These are phyloP conservation scores for Seira ritae DNA, from an alignment of 2,888 invertebrate genomes.

Conservation along the genomic window DNA sequence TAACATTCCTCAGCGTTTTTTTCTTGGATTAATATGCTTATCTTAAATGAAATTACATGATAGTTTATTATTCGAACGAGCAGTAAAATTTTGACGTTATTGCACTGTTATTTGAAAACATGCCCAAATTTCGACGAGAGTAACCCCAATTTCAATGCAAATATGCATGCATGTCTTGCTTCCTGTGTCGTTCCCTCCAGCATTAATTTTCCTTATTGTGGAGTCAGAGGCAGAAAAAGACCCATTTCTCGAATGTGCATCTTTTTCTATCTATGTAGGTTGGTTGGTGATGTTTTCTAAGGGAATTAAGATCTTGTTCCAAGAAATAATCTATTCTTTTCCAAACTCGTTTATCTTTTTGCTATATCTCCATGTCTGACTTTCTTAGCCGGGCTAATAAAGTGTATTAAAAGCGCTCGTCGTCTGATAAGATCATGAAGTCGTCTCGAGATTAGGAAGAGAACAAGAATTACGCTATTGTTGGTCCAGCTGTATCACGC, in stretches of 20 bases:
- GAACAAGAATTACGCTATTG: conserved; percentile 41
- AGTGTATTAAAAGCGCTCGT: conserved; percentile 41
- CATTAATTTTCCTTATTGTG: too few species aligned
- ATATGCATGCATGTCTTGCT: not conserved
- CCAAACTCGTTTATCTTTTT: conserved; percentile 30
- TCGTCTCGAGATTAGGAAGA: conserved; percentile 12
- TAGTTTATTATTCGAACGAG: not conserved
- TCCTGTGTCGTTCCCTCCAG: too few species aligned
- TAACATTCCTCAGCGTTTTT: too few species aligned
- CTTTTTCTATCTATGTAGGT: too few species aligned
- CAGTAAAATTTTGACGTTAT: not conserved
- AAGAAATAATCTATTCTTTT: conserved; percentile 39
- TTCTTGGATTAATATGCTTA: not conserved
- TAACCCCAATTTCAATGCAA: not conserved
- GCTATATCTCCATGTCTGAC: conserved; percentile 16
- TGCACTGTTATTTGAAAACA: not conserved
- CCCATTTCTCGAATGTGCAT: too few species aligned
- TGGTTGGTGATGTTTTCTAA: not conserved
- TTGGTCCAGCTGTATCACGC: conserved; percentile 39
- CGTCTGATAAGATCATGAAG: conserved; percentile 50
- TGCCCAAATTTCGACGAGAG: too few species aligned
- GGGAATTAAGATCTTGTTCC: not conserved
- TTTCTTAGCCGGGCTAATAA: conserved; percentile 18
- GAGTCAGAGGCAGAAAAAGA: too few species aligned
- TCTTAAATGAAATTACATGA: not conserved